A percentile compares a stretch with the other conserved stretches of the same genome.
Evolutionary conservation across 2,113 vertebrate species (phyloP).

Genomic region (Porphyrio hochstetteri): DNA sequence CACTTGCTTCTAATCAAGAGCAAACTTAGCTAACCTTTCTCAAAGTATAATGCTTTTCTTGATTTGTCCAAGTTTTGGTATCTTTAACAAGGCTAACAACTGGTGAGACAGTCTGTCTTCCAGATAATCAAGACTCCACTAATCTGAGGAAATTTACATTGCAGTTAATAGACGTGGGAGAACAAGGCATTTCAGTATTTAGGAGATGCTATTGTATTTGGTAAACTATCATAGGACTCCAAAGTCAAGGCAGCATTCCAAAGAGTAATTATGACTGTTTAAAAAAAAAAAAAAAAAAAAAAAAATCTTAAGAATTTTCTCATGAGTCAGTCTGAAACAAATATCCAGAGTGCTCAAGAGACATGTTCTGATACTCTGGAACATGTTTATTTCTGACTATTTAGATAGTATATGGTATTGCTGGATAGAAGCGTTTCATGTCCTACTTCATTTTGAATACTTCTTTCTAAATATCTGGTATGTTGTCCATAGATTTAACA

Average conservation of each 20-base stretch:
- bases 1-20: background rate
- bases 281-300: background rate
- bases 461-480: background rate
- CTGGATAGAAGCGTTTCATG: background rate
- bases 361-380: background rate
- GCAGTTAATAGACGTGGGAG: background rate
- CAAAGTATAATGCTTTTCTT: background rate
- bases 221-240: background rate
- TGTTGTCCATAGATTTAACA: background rate
- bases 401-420: background rate
- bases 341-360: background rate
- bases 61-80: background rate
- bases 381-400: background rate
- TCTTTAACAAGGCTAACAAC: background rate
- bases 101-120: background rate
- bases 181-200: background rate
- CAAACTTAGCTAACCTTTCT: background rate
- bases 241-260: background rate
- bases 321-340: background rate
- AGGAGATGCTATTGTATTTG: background rate
- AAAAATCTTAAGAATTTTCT: background rate
- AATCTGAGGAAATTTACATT: background rate
- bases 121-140: background rate
- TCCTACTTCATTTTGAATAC: background rate
- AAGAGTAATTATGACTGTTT: background rate